Evolutionary conservation across 1,140 invertebrate species (phyloP), one percentile per base, ranked within the genome.

Genomic region (Lerema accius): DNA sequence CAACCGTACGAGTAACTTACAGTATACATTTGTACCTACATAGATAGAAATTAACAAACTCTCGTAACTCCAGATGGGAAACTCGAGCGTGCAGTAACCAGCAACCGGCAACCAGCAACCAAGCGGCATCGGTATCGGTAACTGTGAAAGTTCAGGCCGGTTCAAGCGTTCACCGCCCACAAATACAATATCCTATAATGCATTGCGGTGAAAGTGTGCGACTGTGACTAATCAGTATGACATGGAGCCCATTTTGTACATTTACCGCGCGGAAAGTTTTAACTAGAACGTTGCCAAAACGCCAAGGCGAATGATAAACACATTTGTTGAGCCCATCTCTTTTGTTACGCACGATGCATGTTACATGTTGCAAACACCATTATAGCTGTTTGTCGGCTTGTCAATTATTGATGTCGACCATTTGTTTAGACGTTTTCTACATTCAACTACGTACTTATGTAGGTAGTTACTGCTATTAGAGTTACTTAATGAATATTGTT

Each of bases 181-280:
- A 71, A 66, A 67, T 69, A 73, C 75, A 76, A 75, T 76, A 73
- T 73, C 67, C 67, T 69, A 73, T 71, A 66, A 66, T 67, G 68
- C 63, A 66, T 42, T 14, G 64, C 70, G 70, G 82, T 82, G 80
- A 85, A 85, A 85, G 82, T 82, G 78, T 70, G 71, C 74, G 80
- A 82, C 80, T 73, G 60, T 78, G 65, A 78, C 60, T 76, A 77
- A 82, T 84, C 65, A 75, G 65, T 63, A 53, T 69, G 72, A 79
- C 72, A 79, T 69, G 62, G 61, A 72, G 60, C 63, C n/a, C 39
- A 40, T 63, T 73, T 70, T 59, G 45, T 58, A 48, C 49, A 45
- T 69, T 69, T 69, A 63, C 69, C 49, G 63, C 63, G 59, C 60
- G 56, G 60, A 67, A 67, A 69, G 43, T 66, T 58, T 45, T 35